Base-by-base conservation (phyloP, 1,140 invertebrate species). In the Ditylenchus dipsaci region DNA sequence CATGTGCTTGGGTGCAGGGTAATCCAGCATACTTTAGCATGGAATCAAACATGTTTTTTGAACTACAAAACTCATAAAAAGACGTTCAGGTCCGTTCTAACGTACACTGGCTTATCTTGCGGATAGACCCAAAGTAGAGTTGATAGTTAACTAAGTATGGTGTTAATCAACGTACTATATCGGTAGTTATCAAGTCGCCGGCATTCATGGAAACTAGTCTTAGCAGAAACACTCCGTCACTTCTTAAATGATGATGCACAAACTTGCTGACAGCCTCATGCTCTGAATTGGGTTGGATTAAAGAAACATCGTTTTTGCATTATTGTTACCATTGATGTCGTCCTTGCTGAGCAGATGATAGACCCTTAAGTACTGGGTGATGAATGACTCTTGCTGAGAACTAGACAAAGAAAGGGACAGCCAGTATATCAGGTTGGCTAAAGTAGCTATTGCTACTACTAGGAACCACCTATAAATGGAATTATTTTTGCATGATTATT, bases 141-240 rank as follows among this genome's bases (percentile, higher is more conserved):
- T n/a, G n/a, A n/a, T n/a, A n/a, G n/a, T n/a, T n/a, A n/a, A n/a
- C n/a, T n/a, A n/a, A n/a, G n/a, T n/a, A n/a, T n/a, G n/a, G n/a
- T n/a, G n/a, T n/a, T n/a, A n/a, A n/a, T n/a, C n/a, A n/a, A n/a
- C n/a, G n/a, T n/a, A n/a, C 71, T 21, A 82, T 47, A 53, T 82
- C 80, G 11, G 80, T 78, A 42, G 79, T 72, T 43, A 83, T 76
- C 23, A 82, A 56, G 61, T 83, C 80, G 58, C 80, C 80, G 11
- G 82, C 80, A 68, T 82, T 82, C 33, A 73, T 66, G 11, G 80
- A 69, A 30, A 82, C 71, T 17, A 82, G 57, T 19, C 79, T 73
- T 5, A 85, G 57, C 0, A 84, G 63, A 62, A 84, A 82, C 23
- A 84, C 73, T 21, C 83, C 83, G 62, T 84, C 83, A 1, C 69